These are phyloP conservation scores for Okapia johnstoni DNA, from an alignment of 2,113 vertebrate genomes.

Conservation along the genomic window DNA sequence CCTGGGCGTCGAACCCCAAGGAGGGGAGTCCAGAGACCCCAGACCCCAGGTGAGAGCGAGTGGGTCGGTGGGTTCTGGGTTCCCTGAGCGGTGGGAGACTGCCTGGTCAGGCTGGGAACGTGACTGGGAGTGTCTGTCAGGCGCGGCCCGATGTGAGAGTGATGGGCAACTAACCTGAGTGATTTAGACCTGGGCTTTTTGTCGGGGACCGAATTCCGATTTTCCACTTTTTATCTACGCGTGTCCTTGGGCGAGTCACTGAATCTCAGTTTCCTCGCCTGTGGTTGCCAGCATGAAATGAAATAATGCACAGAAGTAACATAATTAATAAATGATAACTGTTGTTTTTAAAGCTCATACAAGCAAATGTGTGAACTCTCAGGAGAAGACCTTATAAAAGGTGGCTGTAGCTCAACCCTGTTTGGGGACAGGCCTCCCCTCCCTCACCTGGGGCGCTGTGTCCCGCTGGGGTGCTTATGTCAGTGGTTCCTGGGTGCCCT, in stretches of 20 bases:
- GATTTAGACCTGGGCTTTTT: neutral
- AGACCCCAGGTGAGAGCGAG: neutral
- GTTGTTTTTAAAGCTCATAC: neutral
- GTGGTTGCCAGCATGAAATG: neutral
- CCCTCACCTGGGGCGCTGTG: neutral
- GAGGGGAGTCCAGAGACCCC: neutral
- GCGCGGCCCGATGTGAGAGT: fast-evolving
- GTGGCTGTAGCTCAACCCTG: neutral
- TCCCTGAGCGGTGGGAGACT: neutral
- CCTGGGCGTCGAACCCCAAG: neutral
- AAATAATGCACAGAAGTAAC: neutral
- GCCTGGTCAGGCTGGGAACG: neutral
- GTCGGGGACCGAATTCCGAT: too few relatives aligned
- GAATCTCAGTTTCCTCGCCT: neutral
- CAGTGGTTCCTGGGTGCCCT: neutral
- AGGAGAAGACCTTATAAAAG: neutral
- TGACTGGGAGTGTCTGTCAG: neutral
- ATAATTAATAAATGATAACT: neutral
- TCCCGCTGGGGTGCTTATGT: neutral
- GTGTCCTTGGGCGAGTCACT: neutral
- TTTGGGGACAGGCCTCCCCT: neutral
- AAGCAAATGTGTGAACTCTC: neutral
- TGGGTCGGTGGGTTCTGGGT: too few relatives aligned
- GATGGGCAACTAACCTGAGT: neutral
- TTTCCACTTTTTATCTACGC: neutral